These are phyloP conservation scores for Litocranius walleri DNA, from an alignment of 2,113 vertebrate genomes.

Conservation along the genomic window DNA sequence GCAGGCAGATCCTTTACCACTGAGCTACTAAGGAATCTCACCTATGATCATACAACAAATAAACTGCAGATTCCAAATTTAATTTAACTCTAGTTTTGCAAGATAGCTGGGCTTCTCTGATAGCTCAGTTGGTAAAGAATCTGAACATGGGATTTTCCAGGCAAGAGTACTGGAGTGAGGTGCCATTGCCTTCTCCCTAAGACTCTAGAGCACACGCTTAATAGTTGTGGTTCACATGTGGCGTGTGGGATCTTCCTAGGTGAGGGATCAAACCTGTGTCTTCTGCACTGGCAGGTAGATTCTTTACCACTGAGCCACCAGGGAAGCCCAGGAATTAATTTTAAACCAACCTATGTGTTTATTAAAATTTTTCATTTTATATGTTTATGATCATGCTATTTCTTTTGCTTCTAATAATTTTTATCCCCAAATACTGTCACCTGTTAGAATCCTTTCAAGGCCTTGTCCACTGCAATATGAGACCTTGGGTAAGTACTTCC, in stretches of 20 bases:
- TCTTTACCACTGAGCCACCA: not conserved
- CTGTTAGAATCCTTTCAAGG: not conserved
- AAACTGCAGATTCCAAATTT: not conserved
- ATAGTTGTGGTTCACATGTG: not conserved
- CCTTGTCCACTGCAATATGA: not conserved
- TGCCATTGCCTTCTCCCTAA: not conserved
- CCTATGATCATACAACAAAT: not conserved
- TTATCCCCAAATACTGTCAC: not conserved
- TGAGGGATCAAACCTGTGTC: not conserved
- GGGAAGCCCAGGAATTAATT: not conserved
- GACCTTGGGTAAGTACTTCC: not conserved
- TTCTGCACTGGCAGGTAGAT: not conserved
- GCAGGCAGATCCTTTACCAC: not conserved
- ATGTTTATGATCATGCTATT: not conserved
- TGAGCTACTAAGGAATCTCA: not conserved
- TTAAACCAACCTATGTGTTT: not conserved
- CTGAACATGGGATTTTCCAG: no score
- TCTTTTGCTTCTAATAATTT: not conserved
- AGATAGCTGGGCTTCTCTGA: not conserved
- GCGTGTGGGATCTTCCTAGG: not conserved
- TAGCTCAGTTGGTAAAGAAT: not conserved
- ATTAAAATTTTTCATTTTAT: not conserved
- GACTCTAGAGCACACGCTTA: not conserved
- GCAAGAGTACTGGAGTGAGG: not conserved
- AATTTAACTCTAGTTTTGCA: not conserved